Evolutionary conservation across 2,888 invertebrate species (phyloP).

Genomic region (Heliconius ethilla): DNA sequence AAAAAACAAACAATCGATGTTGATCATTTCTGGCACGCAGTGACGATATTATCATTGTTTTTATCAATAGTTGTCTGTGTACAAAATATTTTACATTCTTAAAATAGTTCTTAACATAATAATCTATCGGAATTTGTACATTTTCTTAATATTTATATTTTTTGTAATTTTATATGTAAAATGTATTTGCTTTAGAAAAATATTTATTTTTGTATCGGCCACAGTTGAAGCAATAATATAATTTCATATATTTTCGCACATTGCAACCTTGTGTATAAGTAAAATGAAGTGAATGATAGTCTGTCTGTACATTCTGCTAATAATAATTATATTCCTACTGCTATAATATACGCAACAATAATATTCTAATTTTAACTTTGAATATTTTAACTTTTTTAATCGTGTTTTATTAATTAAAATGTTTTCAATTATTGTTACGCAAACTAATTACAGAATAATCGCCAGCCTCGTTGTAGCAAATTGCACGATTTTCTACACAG

Average conservation of each 20-base stretch:
- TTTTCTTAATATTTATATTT: too few relatives aligned
- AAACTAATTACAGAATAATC: slow-evolving; percentile 6
- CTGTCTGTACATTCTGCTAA: background rate
- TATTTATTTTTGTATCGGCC: too few relatives aligned
- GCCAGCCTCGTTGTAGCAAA: slow-evolving; percentile 2
- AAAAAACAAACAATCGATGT: background rate
- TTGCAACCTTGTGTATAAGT: background rate
- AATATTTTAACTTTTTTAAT: background rate
- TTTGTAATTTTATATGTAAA: too few relatives aligned
- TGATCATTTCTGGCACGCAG: background rate
- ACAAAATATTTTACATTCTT: background rate
- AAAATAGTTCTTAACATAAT: background rate
- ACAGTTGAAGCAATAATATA: too few relatives aligned
- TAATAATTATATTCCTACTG: background rate
- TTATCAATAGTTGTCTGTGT: background rate
- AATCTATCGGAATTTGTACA: too few relatives aligned
- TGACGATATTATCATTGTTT: background rate
- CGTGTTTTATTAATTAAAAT: background rate
- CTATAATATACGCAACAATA: background rate
- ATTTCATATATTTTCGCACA: background rate
- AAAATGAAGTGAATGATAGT: background rate
- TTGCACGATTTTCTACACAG: slow-evolving; percentile 21
- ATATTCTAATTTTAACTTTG: background rate
- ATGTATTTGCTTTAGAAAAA: too few relatives aligned
- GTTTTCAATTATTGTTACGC: slow-evolving; percentile 7